Conservation (phyloP, 2,888 invertebrate species). For the Cataglyphis altisquamis region DNA sequence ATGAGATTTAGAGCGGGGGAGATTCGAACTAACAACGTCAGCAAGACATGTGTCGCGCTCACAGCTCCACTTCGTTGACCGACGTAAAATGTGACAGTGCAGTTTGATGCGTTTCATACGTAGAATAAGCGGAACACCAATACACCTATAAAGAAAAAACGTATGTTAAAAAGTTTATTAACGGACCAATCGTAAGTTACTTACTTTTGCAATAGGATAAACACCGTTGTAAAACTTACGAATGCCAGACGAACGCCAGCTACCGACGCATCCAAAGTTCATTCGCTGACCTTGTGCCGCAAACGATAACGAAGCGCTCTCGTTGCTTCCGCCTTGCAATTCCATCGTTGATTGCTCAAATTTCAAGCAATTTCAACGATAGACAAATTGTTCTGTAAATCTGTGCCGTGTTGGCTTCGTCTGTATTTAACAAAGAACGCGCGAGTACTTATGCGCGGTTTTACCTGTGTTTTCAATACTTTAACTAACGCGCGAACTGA, state of each 20-base stretch:
- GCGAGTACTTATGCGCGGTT: neutral
- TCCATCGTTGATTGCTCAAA: conserved; percentile 12
- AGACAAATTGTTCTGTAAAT: neutral
- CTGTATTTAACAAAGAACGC: neutral
- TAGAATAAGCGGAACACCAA: conserved; percentile 62
- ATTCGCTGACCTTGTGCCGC: conserved; percentile 13
- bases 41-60: conserved; percentile 69
- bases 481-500: neutral
- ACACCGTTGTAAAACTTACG: neutral
- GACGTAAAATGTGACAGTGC: conserved; percentile 77
- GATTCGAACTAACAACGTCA: neutral
- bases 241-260: neutral
- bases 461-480: neutral
- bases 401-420: neutral
- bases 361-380: conserved; percentile 20
- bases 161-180: neutral
- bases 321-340: conserved; percentile 11
- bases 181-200: neutral
- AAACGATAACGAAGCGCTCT: conserved; percentile 20
- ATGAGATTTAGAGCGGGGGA: neutral
- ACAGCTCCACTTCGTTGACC: conserved; percentile 61
- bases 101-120: conserved; percentile 52
- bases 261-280: conserved; percentile 10
- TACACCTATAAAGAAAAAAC: neutral
- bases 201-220: neutral